Percentiles rank a stretch among this genome's conserved stretches.
phyloP scores from a whole-genome alignment of 2,113 vertebrate species.

The Sapajus apella region DNA sequence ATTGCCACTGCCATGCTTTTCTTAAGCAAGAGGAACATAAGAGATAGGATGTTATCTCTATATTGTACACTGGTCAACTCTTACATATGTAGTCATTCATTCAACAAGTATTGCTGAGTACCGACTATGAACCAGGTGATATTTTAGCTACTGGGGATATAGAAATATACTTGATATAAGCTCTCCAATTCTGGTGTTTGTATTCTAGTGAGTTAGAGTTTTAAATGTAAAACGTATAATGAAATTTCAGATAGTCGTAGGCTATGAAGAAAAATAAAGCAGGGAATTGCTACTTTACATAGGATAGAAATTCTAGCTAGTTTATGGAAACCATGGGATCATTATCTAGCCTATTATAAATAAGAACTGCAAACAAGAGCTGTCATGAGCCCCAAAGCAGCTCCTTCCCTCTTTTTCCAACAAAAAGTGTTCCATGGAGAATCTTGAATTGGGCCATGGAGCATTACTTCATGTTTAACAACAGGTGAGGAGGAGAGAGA shows the following conservation, averaged over 20 bases:
- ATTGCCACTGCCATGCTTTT: background rate
- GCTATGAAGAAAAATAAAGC: background rate
- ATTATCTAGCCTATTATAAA: background rate
- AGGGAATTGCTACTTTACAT: background rate
- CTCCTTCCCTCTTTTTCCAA: background rate
- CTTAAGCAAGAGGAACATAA: background rate
- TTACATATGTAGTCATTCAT: background rate
- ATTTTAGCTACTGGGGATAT: background rate
- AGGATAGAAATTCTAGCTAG: background rate
- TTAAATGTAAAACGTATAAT: background rate
- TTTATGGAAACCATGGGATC: background rate
- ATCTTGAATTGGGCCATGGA: background rate
- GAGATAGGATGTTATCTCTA: background rate
- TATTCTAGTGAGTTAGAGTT: background rate
- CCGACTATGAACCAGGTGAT: rapidly evolving
- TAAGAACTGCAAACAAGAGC: background rate
- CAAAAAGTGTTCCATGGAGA: background rate
- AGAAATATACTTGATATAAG: background rate
- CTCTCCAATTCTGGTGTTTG: background rate
- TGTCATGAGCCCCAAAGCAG: background rate
- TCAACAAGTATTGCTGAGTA: background rate
- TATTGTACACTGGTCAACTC: background rate
- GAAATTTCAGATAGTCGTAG: background rate
- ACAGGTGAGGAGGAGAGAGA: background rate
- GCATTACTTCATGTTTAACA: background rate